These are phyloP conservation scores for Chiloscyllium plagiosum DNA, from an alignment of 2,113 vertebrate genomes.

Conservation along the genomic window DNA sequence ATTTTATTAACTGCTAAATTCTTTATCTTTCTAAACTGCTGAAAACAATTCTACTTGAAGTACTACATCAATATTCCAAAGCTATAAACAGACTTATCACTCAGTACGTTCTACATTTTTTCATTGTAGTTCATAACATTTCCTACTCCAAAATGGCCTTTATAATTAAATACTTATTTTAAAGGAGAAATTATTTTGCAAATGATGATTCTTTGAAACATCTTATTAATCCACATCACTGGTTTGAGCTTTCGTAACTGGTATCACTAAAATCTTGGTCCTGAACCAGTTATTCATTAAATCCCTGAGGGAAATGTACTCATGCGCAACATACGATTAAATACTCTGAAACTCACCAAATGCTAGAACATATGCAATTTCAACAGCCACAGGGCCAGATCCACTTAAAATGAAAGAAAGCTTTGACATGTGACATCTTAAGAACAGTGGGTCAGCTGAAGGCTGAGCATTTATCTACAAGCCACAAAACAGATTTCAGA, in stretches of 20 bases:
- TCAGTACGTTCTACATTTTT: background rate
- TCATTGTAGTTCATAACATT: background rate
- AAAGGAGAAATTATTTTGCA: background rate
- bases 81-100: background rate
- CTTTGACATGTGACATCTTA: constrained; percentile 36
- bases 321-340: constrained; percentile 15
- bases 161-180: background rate
- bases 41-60: background rate
- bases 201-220: background rate
- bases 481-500: constrained; percentile 10
- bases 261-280: background rate
- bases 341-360: constrained; percentile 24
- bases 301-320: constrained; percentile 1
- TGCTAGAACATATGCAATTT: constrained; percentile 36
- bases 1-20: background rate
- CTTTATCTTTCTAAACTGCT: background rate
- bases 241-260: background rate
- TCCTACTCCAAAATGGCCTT: background rate
- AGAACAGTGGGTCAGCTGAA: constrained; percentile 15
- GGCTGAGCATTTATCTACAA: constrained; percentile 24
- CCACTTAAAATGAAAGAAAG: constrained; percentile 29
- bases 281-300: background rate
- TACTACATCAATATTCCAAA: background rate
- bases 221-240: background rate
- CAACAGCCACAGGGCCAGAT: constrained; percentile 25